Evolutionary conservation across 2,113 vertebrate species (phyloP), one percentile per base, ranked within the genome.

Genomic region (Ailuropoda melanoleuca): DNA sequence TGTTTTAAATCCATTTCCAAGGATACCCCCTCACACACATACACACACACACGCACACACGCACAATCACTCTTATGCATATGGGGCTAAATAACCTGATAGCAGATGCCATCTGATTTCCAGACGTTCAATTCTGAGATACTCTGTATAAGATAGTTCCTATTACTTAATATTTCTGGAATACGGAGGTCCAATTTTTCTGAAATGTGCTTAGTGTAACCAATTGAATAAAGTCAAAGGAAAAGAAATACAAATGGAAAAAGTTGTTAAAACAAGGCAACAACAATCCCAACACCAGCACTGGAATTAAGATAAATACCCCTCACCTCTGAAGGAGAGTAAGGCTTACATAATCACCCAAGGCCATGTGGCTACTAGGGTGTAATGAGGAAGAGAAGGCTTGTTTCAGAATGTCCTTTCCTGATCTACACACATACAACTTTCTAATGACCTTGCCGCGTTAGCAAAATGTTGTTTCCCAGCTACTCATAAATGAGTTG

Each of bases 1-100:
- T 58, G 19, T 85, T 77, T 72, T 97, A 85, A 72, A 91, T 66
- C 60, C 56, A 72, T 78, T 85, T 93, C 64, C 91, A 46, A 92
- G 18, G 56, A 11, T 37, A 75, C 26, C 24, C 70, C 23, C 23
- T 24, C 34, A 6, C 31, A 13, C 24, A 89, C 23, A 82, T 68
- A 39, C 39, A 89, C 23, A 82, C 74, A 60, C 12, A 68, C 17
- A 34, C 68, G 26, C 2, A 70, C 17, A 89, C 9, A 86, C 68
- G 53, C 11, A 64, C 15, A 37, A 43, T 70, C 88, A 43, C 11
- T 60, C 34, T 74, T 14, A 23, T 19, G 19, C 8, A 43, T 21
- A 18, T 11, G 14, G 18, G 31, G 3, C 80, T 60, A 66, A 37
- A 50, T 50, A 77, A 88, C 23, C 43, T 66, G 18, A 74, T 13